These are phyloP conservation scores for pig (Sus scrofa) DNA, from an alignment of 2,113 vertebrate genomes.

Conservation along the genomic window T2T-Sscrofa CM000812.6:155629001-155629500, in stretches of 20 bases:
- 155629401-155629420: not conserved
- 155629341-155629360: not conserved
- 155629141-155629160: not conserved
- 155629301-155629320: not conserved
- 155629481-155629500: too few species aligned
- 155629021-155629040: not conserved
- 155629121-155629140: not conserved
- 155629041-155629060: not conserved
- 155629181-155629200: not conserved
- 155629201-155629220: accelerated
- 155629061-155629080: too few species aligned
- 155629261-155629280: not conserved
- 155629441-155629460: conserved; percentile 6
- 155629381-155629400: not conserved
- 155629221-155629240: not conserved
- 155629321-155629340: not conserved
- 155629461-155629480: conserved; percentile 61
- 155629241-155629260: not conserved
- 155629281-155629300: not conserved
- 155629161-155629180: not conserved
- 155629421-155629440: conserved; percentile 5
- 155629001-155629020: not conserved
- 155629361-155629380: not conserved
- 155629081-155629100: not conserved
- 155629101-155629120: not conserved